Evolutionary conservation across 2,113 vertebrate genomes (phyloP).

Genomic region (Chascanopsetta lugubris): DNA sequence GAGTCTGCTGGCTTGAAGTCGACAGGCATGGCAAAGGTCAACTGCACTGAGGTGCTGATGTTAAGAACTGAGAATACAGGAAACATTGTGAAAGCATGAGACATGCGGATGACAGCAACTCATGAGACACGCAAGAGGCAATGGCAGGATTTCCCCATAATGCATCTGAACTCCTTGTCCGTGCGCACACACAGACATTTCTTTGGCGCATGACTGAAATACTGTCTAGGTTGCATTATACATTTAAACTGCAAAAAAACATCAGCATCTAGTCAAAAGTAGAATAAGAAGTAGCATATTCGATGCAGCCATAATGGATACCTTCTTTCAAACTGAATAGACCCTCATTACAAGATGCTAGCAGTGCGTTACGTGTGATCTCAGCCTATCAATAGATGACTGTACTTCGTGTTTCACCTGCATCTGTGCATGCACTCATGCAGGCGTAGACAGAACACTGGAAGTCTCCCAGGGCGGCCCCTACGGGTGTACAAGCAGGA

Average conservation of each 20-base stretch:
- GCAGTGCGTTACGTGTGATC: slow-evolving; percentile 7
- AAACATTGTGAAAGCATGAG: background rate
- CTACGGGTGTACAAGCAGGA: slow-evolving; percentile 85
- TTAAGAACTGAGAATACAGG: slow-evolving; percentile 85
- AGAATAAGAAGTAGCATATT: background rate
- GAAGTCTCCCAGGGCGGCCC: slow-evolving; percentile 92
- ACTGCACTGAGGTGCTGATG: slow-evolving; percentile 93
- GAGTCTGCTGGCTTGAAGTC: slow-evolving; percentile 84
- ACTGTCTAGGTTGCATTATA: background rate
- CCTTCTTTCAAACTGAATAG: slow-evolving; percentile 2
- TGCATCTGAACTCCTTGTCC: background rate
- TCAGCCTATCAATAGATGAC: background rate
- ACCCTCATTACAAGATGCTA: background rate
- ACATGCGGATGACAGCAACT: background rate
- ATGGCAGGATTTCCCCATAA: background rate
- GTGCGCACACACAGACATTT: background rate
- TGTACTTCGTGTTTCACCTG: slow-evolving; percentile 81
- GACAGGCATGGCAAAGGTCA: slow-evolving; percentile 85
- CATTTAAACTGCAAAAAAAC: background rate
- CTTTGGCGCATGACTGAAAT: background rate
- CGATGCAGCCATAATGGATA: background rate
- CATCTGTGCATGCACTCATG: slow-evolving; percentile 85
- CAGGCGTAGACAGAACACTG: slow-evolving; percentile 96
- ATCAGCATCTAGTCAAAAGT: background rate
- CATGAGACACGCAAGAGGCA: background rate